Evolutionary conservation across 2,797 vertebrate genomes (phyloP), one percentile per base, ranked within the genome.

Genomic region (Poliocrania exsul): DNA sequence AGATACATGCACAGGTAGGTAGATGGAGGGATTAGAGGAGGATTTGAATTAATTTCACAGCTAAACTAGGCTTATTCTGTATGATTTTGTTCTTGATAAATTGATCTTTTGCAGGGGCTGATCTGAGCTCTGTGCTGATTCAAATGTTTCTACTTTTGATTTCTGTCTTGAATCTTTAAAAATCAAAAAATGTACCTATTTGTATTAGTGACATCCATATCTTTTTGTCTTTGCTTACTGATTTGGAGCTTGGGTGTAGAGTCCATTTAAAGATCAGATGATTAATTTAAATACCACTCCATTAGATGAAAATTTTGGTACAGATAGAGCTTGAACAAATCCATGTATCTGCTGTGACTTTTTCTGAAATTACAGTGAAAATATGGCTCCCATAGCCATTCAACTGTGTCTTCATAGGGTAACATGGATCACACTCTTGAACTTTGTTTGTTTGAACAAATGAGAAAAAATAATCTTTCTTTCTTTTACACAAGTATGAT

Each of bases 341-440:
- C 23, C 18, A 13, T 44, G 21, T 71, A 70, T 58, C 21, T 31
- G 1, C 13, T 9, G 4, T 69, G 23, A 42, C 37, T 53, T 80
- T 86, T 70, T 84, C 49, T 69, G 50, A 90, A 82, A 82, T 73
- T 33, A n/a, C 11, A 33, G 25, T 53, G 67, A 81, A 86, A 78
- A 69, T 49, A 54, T 8, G 42, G 4, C 17, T 86, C 21, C 16
- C 33, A n/a, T 21, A 47, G n/a, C 28, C 25, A 13, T 60, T 20
- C 3, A 84, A 33, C 12, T 51, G 19, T 38, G 18, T 47, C 14
- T 70, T 82, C 35, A 23, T 13, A 33, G 21, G 47, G 61, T 40
- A 83, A 70, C 42, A 38, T 9, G 17, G 35, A 71, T 90, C 51
- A 25, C 16, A 62, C 54, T 54, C 6, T 50, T 35, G 20, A 73